Evolutionary conservation across 2,113 vertebrate species (phyloP).

Genomic region (Kryptolebias marmoratus): DNA sequence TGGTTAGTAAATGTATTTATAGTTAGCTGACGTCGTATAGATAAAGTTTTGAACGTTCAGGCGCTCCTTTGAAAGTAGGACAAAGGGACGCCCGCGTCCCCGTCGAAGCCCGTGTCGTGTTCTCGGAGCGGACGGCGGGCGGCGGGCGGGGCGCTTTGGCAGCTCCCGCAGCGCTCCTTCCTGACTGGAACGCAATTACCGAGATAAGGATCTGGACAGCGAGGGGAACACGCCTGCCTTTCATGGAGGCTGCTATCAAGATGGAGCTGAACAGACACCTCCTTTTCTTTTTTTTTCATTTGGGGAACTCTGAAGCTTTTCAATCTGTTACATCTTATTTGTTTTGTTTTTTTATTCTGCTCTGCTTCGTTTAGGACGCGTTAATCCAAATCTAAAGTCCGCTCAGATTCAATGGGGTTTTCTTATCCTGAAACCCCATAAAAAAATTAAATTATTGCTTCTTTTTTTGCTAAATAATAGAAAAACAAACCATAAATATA

Average conservation of each 20-base stretch:
- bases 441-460: too few relatives aligned
- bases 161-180: constrained; percentile 36
- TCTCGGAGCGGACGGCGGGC: constrained; percentile 35
- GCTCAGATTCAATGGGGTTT: not conserved
- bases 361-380: too few relatives aligned
- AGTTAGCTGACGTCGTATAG: not conserved
- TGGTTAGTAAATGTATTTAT: constrained; percentile 6
- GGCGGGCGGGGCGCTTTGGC: constrained; percentile 32
- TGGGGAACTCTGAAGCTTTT: constrained; percentile 1
- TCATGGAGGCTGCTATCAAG: constrained; percentile 60
- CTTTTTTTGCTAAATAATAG: not conserved
- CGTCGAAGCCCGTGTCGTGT: constrained; percentile 45
- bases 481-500: not conserved
- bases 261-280: constrained; percentile 46
- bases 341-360: not conserved
- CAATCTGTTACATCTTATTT: not conserved
- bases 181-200: constrained; percentile 71
- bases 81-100: constrained; percentile 31
- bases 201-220: constrained; percentile 71
- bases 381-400: too few relatives aligned
- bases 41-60: not conserved
- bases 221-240: constrained; percentile 60
- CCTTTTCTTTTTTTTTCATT: not conserved
- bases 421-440: not conserved
- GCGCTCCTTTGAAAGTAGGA: constrained; percentile 17